Conservation (phyloP, 2,113 vertebrate genomes). For the Barnardius zonarius region DNA sequence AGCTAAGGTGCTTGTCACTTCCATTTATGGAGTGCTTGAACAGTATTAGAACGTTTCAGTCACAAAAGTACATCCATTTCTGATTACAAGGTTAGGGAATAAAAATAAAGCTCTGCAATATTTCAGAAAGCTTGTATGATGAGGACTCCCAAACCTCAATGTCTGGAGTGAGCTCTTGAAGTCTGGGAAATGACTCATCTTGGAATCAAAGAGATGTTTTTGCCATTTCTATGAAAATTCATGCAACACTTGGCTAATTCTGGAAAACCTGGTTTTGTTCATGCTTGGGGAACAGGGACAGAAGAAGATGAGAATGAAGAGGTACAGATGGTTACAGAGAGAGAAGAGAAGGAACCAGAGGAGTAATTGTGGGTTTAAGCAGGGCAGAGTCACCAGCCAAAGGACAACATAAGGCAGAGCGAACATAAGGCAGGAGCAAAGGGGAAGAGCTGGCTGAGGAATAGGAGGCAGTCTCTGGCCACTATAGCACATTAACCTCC, state of each 20-base stretch:
- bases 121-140: not conserved
- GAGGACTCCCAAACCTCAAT: not conserved
- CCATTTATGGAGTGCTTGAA: not conserved
- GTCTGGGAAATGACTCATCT: not conserved
- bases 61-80: not conserved
- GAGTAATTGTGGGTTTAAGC: not conserved
- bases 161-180: not conserved
- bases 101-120: not conserved
- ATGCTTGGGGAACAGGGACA: not conserved
- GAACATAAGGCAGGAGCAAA: not conserved
- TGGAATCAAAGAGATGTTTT: not conserved
- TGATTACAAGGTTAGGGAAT: not conserved
- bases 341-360: not conserved
- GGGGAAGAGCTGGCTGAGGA: not conserved
- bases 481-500: not conserved
- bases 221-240: not conserved
- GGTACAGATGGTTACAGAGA: not conserved
- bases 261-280: not conserved
- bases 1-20: not conserved
- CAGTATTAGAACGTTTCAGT: not conserved
- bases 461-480: not conserved
- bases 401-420: not conserved
- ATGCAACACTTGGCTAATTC: not conserved
- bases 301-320: not conserved
- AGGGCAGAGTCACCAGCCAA: not conserved